Evolutionary conservation across 64 coral and sea anemone species (phyloP).

Genomic region (Dendronephthya gigantea): DNA sequence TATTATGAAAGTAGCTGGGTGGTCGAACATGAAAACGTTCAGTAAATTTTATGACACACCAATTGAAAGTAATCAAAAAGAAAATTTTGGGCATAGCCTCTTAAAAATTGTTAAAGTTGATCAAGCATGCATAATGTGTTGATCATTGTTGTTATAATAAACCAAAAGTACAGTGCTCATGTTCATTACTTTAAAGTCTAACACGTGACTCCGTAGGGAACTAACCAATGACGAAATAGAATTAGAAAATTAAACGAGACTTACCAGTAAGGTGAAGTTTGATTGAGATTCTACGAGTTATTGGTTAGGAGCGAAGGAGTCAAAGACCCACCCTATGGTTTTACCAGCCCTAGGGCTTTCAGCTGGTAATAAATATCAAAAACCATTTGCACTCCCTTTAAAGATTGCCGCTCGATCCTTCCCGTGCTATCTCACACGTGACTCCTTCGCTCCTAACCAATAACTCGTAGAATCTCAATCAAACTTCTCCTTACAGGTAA

Average conservation of each 20-base stretch:
- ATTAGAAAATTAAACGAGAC: slow-evolving; percentile 40
- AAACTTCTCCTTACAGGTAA: slow-evolving; percentile 11
- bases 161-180: neutral
- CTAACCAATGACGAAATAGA: slow-evolving; percentile 25
- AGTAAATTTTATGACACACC: slow-evolving; percentile 31
- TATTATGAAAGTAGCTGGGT: slow-evolving; percentile 25
- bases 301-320: slow-evolving; percentile 18
- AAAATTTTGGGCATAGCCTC: neutral
- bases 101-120: neutral
- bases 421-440: neutral
- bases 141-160: neutral
- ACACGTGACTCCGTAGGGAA: slow-evolving; percentile 13
- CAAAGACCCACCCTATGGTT: neutral
- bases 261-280: slow-evolving; percentile 31
- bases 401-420: neutral
- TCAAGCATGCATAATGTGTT: neutral
- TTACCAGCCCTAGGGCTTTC: neutral
- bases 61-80: slow-evolving; percentile 9
- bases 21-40: slow-evolving; percentile 32
- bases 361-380: too few relatives aligned
- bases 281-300: slow-evolving; percentile 23
- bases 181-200: slow-evolving; percentile 30
- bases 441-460: slow-evolving; percentile 17
- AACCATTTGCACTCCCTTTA: neutral
- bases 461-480: neutral